Evolutionary conservation across 2,888 invertebrate genomes (phyloP).

Genomic region (Leptopterna dolabrata): DNA sequence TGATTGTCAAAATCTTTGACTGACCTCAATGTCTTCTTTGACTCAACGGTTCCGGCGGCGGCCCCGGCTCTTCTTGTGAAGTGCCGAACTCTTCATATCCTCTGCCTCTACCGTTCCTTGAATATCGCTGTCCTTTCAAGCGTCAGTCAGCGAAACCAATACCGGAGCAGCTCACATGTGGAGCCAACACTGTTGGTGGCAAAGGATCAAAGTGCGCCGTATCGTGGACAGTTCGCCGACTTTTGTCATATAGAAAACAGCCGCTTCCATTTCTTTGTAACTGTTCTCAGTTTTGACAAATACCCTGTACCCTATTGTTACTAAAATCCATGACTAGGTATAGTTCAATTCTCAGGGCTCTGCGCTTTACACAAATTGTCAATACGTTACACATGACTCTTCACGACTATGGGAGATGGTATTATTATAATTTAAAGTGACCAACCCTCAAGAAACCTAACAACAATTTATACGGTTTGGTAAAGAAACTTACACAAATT

Average conservation of each 20-base stretch:
- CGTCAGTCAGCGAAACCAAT: not conserved
- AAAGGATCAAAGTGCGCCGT: not conserved
- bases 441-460: too few species aligned
- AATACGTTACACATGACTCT: too few species aligned
- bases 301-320: too few species aligned
- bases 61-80: not conserved
- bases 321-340: too few species aligned
- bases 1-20: not conserved
- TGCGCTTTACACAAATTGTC: too few species aligned
- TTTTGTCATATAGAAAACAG: not conserved
- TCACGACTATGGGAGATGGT: too few species aligned
- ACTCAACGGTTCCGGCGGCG: not conserved
- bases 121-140: not conserved
- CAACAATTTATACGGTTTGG: too few species aligned
- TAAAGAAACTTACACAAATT: too few species aligned
- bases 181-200: not conserved
- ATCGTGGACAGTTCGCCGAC: not conserved
- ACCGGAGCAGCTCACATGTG: not conserved
- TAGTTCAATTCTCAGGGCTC: too few species aligned
- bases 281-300: too few species aligned
- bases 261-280: too few species aligned
- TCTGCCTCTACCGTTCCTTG: not conserved
- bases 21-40: slow-evolving; percentile 11
- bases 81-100: not conserved
- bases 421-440: too few species aligned